Evolutionary conservation across 1,140 invertebrate species (phyloP), one percentile per base, ranked within the genome.

Genomic region (Aphelenchoides besseyi): DNA sequence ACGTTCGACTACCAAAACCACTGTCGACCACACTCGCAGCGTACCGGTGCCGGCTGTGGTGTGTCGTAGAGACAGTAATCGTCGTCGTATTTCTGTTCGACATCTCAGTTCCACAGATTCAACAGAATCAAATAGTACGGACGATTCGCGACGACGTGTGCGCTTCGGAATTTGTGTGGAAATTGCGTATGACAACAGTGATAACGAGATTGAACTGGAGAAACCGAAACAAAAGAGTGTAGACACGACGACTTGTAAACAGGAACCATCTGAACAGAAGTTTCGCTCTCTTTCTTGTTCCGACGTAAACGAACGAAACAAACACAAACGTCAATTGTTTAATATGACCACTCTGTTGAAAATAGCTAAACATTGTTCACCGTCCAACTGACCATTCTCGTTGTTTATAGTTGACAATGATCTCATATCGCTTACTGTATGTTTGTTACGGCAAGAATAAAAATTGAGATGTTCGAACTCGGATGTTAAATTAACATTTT

Each of bases 21-120:
- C n/a, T n/a, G n/a, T n/a, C n/a, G n/a, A n/a, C n/a, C n/a, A n/a
- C n/a, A n/a, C n/a, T n/a, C n/a, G n/a, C n/a, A n/a, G n/a, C n/a
- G n/a, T n/a, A n/a, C n/a, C n/a, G n/a, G n/a, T n/a, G n/a, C n/a
- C n/a, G n/a, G n/a, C n/a, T n/a, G n/a, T n/a, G n/a, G n/a, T n/a
- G n/a, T n/a, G n/a, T n/a, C n/a, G n/a, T n/a, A n/a, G n/a, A n/a
- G n/a, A n/a, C n/a, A n/a, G 55, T 8, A 8, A 18, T 23, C 5
- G 55, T 33, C 5, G 55, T 8, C 55, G 55, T 8, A 33, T 59
- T 28, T 59, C 55, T 8, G 18, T 59, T 59, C 5, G 55, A 28
- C 55, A 59, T 18, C 18, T 59, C 26, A 59, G 55, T 23, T 59
- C 55, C 18, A 18, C 55, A 5, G 55, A 59, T 16, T 59, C 55